A percentile compares a stretch with the other conserved stretches of the same genome.
phyloP scores from a whole-genome alignment of 1,140 invertebrate species.

The Sminthurinus signatus region DNA sequence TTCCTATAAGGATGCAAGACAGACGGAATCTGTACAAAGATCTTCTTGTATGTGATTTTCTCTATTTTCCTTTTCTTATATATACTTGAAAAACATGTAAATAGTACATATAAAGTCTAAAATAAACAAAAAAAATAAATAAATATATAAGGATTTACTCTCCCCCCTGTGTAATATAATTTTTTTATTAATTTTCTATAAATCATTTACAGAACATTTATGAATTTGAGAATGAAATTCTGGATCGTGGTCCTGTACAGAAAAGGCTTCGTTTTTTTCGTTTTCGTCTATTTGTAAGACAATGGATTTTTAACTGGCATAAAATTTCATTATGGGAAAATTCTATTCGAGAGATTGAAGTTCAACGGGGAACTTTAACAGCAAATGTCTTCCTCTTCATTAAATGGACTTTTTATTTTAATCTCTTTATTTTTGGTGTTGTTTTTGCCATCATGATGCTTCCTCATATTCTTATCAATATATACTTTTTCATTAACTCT shows the following conservation, averaged over 20 bases:
- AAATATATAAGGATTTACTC: neutral
- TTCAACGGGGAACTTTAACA: constrained; percentile 8
- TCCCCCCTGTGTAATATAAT: neutral
- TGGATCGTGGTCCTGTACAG: neutral
- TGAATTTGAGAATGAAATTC: neutral
- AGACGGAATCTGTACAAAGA: neutral
- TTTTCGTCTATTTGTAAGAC: neutral
- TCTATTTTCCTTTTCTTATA: neutral
- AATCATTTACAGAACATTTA: neutral
- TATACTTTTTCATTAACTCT: neutral
- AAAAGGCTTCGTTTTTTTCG: neutral
- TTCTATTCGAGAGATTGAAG: neutral
- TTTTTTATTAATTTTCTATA: neutral
- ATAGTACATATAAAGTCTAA: too few species aligned
- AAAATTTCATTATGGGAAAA: neutral
- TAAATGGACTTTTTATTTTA: neutral
- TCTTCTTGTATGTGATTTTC: neutral
- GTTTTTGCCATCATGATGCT: neutral
- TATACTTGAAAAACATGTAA: neutral
- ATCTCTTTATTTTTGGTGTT: neutral
- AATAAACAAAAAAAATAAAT: too few species aligned
- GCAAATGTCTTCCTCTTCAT: constrained; percentile 13
- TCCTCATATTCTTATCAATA: neutral
- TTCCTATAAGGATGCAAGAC: constrained; percentile 6
- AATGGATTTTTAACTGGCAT: neutral